Conservation (phyloP, 35 echinoderm and acorn worm genomes). For the Antedon bifida region DNA sequence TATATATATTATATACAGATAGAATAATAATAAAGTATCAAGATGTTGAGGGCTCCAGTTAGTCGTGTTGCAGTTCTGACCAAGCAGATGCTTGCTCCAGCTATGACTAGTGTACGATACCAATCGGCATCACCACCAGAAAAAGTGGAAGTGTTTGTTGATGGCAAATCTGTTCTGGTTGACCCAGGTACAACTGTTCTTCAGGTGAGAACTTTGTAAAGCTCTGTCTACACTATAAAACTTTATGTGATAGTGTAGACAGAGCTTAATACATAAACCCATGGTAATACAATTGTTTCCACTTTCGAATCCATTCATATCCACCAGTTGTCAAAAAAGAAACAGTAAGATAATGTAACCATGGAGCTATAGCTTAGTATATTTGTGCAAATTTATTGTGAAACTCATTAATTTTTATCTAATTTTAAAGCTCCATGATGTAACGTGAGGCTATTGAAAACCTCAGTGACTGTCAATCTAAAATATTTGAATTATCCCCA, state of each 20-base stretch:
- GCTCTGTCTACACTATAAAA: no score
- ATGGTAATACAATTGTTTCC: not conserved
- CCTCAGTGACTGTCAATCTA: no score
- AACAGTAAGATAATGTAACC: no score
- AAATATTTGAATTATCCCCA: no score
- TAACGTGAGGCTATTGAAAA: no score
- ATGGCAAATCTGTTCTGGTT: constrained; percentile 81
- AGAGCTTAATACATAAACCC: not conserved
- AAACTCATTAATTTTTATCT: no score
- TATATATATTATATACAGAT: not conserved
- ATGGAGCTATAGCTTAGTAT: no score
- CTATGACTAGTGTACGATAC: constrained; percentile 22
- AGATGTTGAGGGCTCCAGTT: constrained; percentile 78
- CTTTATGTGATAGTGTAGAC: no score
- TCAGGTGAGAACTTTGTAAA: no score
- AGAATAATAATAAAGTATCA: not conserved
- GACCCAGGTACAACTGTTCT: constrained; percentile 92
- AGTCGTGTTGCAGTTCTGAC: constrained; percentile 34
- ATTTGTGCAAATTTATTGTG: no score
- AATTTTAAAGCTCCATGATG: no score
- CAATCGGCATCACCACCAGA: constrained; percentile 41
- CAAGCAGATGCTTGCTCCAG: constrained; percentile 30
- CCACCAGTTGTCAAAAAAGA: not conserved
- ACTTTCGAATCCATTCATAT: no score
- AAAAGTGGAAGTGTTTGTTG: constrained; percentile 92